Conservation (phyloP, 1,140 invertebrate species). For the Mesaphorura yosii region DNA sequence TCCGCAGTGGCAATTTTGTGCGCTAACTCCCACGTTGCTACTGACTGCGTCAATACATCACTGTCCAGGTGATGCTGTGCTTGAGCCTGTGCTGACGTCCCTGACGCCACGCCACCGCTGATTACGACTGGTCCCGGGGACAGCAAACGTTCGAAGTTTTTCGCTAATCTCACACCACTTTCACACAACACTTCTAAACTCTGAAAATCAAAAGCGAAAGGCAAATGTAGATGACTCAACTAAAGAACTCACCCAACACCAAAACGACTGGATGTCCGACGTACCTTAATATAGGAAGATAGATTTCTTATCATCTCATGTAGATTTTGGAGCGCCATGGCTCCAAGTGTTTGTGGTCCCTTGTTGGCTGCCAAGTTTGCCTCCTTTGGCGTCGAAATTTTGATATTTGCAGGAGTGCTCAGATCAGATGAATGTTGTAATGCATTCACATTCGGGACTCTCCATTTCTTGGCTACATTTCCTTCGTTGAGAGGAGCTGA, state of each 20-base stretch:
- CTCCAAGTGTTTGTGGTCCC: not conserved
- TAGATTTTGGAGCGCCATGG: conserved; percentile 28
- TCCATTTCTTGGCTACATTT: no score
- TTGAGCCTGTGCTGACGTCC: conserved; percentile 9
- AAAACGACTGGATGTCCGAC: not conserved
- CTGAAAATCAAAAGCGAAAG: conserved; percentile 10
- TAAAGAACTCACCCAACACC: not conserved
- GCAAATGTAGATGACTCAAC: no score
- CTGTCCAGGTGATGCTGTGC: conserved; percentile 15
- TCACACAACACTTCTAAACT: conserved; percentile 30
- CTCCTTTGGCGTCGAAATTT: not conserved
- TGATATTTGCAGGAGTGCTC: not conserved
- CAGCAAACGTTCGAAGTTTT: conserved; percentile 29
- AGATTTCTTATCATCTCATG: conserved; percentile 32
- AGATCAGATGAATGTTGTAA: no score
- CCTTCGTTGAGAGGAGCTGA: no score
- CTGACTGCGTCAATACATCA: conserved; percentile 29
- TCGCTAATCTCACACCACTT: conserved; percentile 25
- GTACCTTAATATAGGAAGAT: conserved; percentile 29
- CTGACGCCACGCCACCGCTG: conserved; percentile 8
- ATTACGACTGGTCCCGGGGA: conserved; percentile 11
- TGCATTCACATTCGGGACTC: no score
- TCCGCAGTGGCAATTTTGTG: conserved; percentile 30
- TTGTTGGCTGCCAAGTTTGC: no score
- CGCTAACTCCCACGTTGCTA: conserved; percentile 30